These are phyloP conservation scores for Notiomystis cincta DNA, from an alignment of 2,113 vertebrate species.

Conservation along the genomic window DNA sequence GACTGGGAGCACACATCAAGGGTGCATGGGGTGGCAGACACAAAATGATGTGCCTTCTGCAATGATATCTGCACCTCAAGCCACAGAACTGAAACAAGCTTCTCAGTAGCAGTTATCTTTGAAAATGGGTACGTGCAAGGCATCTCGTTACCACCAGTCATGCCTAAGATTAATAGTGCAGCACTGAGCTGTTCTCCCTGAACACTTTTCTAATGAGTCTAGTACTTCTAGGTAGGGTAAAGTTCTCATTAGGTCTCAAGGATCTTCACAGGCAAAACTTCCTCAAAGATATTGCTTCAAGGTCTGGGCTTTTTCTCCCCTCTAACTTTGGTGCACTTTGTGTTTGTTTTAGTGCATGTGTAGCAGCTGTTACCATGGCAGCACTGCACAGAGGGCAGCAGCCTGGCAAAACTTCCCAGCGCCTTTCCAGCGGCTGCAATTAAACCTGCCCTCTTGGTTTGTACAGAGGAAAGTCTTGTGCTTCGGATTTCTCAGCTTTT, in stretches of 20 bases:
- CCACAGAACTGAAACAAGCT: background rate
- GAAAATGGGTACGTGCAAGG: background rate
- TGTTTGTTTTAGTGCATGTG: background rate
- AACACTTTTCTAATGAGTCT: constrained; percentile 24
- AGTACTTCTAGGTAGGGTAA: constrained; percentile 5
- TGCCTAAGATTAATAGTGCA: background rate
- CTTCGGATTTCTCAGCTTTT: constrained; percentile 31
- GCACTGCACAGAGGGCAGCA: background rate
- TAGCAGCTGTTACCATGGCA: constrained; percentile 48
- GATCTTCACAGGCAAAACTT: constrained; percentile 36
- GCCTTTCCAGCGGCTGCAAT: constrained; percentile 40
- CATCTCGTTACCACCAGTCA: constrained; percentile 13
- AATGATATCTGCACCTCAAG: background rate
- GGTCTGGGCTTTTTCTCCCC: constrained; percentile 12
- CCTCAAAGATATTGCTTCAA: constrained; percentile 18
- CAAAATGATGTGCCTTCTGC: background rate
- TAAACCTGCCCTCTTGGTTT: constrained; percentile 12
- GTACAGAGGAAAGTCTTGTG: constrained; percentile 16
- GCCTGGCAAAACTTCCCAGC: constrained; percentile 4
- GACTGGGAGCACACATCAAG: background rate
- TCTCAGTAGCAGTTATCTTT: background rate
- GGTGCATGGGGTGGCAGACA: background rate
- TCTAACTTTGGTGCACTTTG: background rate
- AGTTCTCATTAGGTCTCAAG: constrained; percentile 29
- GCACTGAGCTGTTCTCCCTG: background rate